These are phyloP conservation scores for Catocala nupta DNA, from an alignment of 2,888 invertebrate species.

Conservation along the genomic window DNA sequence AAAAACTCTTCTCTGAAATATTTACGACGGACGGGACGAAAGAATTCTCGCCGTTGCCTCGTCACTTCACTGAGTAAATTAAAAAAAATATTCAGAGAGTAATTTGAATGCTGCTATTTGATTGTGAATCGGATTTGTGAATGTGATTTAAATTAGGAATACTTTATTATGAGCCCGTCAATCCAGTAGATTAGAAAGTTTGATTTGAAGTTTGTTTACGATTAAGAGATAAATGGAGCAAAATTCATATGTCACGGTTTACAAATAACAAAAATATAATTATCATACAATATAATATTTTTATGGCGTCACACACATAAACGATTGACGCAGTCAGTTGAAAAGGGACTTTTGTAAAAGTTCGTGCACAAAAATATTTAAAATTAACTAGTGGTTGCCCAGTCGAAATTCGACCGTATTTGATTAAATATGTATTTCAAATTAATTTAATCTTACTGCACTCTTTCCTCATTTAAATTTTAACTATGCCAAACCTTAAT, in stretches of 20 bases:
- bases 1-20: conserved; percentile 85
- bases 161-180: conserved; percentile 5
- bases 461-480: no score
- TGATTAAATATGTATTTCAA: no score
- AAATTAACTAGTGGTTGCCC: no score
- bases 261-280: no score
- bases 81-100: conserved; percentile 42
- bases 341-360: no score
- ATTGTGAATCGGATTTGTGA: conserved; percentile 35
- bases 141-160: conserved; percentile 25
- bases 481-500: no score
- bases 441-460: no score
- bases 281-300: no score
- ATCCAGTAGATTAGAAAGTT: conserved; percentile 1
- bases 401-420: no score
- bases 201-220: conserved; percentile 4
- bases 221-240: background rate
- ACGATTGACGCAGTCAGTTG: no score
- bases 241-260: background rate
- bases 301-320: no score
- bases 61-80: conserved; percentile 51
- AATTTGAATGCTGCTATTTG: conserved; percentile 40
- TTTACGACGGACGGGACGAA: conserved; percentile 67
- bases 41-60: conserved; percentile 43
- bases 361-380: no score